Base-by-base conservation (phyloP, 2,888 invertebrate genomes). In the Nineta flava region DNA sequence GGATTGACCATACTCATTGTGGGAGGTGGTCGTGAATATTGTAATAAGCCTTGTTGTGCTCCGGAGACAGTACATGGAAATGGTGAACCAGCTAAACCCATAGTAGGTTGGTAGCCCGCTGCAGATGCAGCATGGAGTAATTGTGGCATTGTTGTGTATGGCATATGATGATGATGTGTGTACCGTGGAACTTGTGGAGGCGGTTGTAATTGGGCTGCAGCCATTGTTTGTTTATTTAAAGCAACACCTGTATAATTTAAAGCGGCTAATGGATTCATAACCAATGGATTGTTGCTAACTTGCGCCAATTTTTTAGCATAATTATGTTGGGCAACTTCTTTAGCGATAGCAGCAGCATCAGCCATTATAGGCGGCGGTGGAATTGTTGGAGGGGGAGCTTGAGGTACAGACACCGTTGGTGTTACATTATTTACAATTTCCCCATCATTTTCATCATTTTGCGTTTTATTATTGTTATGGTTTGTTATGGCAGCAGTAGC, bases 301-400 rank as follows among this genome's bases (percentile, higher is more conserved):
- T 70, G 70, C 45, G 76, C 78, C 55, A 77, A 64, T 60, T 81
- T 80, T 64, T 83, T 83, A 35, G 83, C 81, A 65, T 86, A 86
- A 64, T 81, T 86, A 68, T 86, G 86, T 63, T 86, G 86, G 38
- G 86, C 86, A 54, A 85, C 83, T 61, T 86, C 86, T 63, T 86
- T 86, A 59, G 86, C 86, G 55, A 83, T 65, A 43, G 80, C 69
- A 47, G 77, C 81, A 21, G 81, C 74, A 65, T 81, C 79, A 51
- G 72, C 68, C 57, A 61, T 58, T 40, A 59, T 57, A 32, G 61
- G 58, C 43, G 42, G 53, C 34, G 47, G 58, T 54, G n/a, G 57
- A 52, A 47, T 56, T 56, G 49, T 50, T 13, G 51, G 56, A 42
- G 13, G 55, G 53, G 51, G 58, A 57, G 54, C 54, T 55, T 43